phyloP scores from a whole-genome alignment of 1,140 invertebrate genomes.

The Drosophila mojavensis region DNA sequence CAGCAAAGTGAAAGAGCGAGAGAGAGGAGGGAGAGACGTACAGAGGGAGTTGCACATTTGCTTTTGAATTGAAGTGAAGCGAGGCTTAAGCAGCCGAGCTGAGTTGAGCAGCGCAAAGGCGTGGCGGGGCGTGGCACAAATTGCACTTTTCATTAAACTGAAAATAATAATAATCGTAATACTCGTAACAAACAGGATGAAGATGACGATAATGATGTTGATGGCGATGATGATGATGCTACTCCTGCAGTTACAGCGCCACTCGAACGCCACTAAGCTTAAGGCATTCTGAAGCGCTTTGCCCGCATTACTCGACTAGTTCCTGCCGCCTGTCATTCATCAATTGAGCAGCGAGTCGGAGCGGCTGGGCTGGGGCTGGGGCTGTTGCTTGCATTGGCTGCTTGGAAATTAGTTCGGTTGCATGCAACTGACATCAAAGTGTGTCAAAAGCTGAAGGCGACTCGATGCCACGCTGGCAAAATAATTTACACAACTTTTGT shows the following conservation, averaged over 20 bases:
- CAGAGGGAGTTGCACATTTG: conserved; percentile 58
- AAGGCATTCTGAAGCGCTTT: conserved; percentile 47
- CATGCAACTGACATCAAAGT: conserved; percentile 78
- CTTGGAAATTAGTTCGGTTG: conserved; percentile 65
- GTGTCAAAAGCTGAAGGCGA: conserved; percentile 62
- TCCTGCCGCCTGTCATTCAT: conserved; percentile 57
- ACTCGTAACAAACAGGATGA: conserved; percentile 42
- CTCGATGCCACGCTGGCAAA: conserved; percentile 55
- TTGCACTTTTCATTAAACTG: conserved; percentile 80
- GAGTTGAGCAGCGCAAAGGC: no score
- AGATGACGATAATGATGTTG: conserved; percentile 15
- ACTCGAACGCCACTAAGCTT: conserved; percentile 16
- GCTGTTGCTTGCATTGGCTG: conserved; percentile 1
- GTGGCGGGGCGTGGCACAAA: conserved; percentile 27
- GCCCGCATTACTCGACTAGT: conserved; percentile 39
- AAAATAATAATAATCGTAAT: conserved; percentile 42
- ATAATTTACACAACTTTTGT: conserved; percentile 78
- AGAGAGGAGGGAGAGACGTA: no score
- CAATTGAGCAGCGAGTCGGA: conserved; percentile 33
- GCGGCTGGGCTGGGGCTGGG: not conserved
- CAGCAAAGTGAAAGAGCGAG: not conserved
- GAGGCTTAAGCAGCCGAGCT: not conserved
- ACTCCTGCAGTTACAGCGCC: conserved; percentile 17
- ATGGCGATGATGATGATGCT: conserved; percentile 18
- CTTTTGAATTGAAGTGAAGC: conserved; percentile 60